Evolutionary conservation across 2,797 vertebrate species (phyloP).

Genomic region (Saxicola maurus): DNA sequence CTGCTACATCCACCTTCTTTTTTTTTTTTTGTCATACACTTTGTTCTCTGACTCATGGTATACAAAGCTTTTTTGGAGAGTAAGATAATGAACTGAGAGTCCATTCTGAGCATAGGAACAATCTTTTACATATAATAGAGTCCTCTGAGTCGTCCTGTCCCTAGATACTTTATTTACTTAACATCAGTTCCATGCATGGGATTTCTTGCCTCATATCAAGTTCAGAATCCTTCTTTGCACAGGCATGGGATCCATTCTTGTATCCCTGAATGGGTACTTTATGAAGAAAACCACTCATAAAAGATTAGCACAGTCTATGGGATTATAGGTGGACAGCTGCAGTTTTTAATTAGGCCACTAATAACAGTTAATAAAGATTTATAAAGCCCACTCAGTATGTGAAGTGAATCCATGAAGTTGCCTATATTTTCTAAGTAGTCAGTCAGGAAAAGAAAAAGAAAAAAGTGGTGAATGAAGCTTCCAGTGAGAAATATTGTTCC

Average conservation of each 20-base stretch:
- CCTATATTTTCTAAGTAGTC: not conserved
- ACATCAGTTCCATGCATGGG: not conserved
- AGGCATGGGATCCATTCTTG: not conserved
- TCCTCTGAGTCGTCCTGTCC: not conserved
- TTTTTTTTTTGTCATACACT: not conserved
- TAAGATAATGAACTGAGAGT: not conserved
- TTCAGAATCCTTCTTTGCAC: not conserved
- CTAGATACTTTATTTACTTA: not conserved
- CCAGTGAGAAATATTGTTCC: not conserved
- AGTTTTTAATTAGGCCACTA: not conserved
- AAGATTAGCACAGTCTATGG: not conserved
- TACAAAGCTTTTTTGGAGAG: not conserved
- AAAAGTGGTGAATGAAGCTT: not conserved
- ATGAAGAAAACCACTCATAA: not conserved
- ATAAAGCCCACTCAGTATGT: not conserved
- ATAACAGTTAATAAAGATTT: not conserved
- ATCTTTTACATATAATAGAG: not conserved
- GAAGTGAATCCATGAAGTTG: not conserved
- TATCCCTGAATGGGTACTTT: not conserved
- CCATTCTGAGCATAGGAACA: not conserved
- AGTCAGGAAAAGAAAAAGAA: accelerated
- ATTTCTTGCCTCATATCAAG: not conserved
- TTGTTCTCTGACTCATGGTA: not conserved
- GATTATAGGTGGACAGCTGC: not conserved
- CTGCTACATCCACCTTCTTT: not conserved